Conservation (phyloP, 2,888 invertebrate species). For the Drosophila robusta region DNA sequence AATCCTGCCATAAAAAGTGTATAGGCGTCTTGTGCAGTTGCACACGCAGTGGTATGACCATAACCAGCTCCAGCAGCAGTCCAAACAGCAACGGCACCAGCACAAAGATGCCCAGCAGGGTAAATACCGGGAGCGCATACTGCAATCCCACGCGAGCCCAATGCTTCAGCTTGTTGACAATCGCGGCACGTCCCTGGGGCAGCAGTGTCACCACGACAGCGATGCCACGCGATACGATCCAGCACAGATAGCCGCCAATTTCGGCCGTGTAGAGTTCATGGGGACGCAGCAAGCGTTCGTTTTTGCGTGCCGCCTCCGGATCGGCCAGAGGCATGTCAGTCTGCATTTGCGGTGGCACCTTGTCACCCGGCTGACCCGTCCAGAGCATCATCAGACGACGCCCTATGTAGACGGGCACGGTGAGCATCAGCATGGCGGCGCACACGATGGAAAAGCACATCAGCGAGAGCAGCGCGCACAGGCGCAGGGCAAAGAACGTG, state of each 20-base stretch:
- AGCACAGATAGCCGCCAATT: slow-evolving; percentile 96
- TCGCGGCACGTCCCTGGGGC: slow-evolving; percentile 93
- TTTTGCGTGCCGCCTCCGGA: slow-evolving; percentile 61
- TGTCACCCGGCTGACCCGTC: slow-evolving; percentile 80
- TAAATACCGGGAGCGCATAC: slow-evolving; percentile 90
- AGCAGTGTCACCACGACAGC: slow-evolving; percentile 94
- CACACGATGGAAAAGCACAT: slow-evolving; percentile 94
- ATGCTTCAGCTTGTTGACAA: slow-evolving; percentile 89
- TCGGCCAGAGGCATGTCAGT: slow-evolving; percentile 35
- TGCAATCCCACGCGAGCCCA: slow-evolving; percentile 92
- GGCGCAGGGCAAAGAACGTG: slow-evolving; percentile 91
- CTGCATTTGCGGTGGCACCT: slow-evolving; percentile 4
- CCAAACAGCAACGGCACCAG: slow-evolving; percentile 97
- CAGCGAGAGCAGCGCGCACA: slow-evolving; percentile 89
- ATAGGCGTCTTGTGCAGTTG: slow-evolving; percentile 96
- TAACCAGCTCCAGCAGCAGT: slow-evolving; percentile 94
- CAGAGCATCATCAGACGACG: slow-evolving; percentile 94
- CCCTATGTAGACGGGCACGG: slow-evolving; percentile 96
- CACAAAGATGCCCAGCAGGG: slow-evolving; percentile 90
- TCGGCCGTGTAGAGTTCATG: slow-evolving; percentile 99
- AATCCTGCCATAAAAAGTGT: slow-evolving; percentile 96
- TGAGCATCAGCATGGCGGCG: slow-evolving; percentile 92
- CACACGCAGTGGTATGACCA: slow-evolving; percentile 96
- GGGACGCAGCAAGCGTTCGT: slow-evolving; percentile 87
- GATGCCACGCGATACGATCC: slow-evolving; percentile 94